Evolutionary conservation across 2,797 vertebrate species (phyloP), one percentile per base, ranked within the genome.

Genomic region (Schizopygopsis malacanthus): DNA sequence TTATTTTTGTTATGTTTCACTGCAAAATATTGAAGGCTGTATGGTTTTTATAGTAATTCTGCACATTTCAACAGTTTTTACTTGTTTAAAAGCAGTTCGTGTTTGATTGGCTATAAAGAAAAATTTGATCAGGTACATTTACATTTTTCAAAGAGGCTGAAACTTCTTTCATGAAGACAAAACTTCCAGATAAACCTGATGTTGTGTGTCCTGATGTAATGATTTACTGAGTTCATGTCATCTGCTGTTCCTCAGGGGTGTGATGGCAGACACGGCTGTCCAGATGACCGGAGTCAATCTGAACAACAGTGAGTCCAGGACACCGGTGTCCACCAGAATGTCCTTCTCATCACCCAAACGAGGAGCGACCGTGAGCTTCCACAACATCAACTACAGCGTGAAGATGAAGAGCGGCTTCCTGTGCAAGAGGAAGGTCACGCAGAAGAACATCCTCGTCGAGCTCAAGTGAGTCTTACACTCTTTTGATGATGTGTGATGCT

Each of bases 391-490:
- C 79, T 22, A 39, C 92, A 90, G 82, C 79, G 8, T 3, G 81
- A 61, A 82, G 12, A 37, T 25, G 1, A 5, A 94, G 94, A 0
- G 92, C 22, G 76, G 88, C 50, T 89, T 88, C 0, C 50, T 92
- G 15, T 87, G 90, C 33, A 50, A 87, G 50, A 93, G 89, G 88
- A 94, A 92, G 45, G 47, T 37, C 0, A 82, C 82, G 0, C 54
- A 6, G 18, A 95, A 95, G 85, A 89, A 94, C 86, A 95, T 96
- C 88, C 95, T 96, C 71, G 47, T 93, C 0, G 92, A 95, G 78
- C 92, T 61, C 41, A 43, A 43, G 41, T 43, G 41, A 43, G 41
- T 43, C 41, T 43, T 43, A 0, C 41, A 2, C 41, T 43, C 41
- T 43, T 43, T 10, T 43, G 41, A 10, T 43, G 41, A 43, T 43